phyloP scores from a whole-genome alignment of 2,888 invertebrate genomes.

The Eupithecia dodoneata region DNA sequence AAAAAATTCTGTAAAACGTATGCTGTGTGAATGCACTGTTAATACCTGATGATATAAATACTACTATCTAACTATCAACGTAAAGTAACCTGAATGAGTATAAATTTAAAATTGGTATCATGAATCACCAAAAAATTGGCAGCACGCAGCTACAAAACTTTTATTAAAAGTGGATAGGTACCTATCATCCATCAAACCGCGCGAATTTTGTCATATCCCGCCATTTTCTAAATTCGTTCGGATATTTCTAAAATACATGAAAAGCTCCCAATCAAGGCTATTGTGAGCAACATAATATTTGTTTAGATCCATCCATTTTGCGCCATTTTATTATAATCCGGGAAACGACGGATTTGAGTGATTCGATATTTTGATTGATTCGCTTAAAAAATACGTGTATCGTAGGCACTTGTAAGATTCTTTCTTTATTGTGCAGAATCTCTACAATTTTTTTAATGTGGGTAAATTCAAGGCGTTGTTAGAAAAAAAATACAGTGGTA shows the following conservation, averaged over 20 bases:
- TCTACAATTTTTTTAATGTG: neutral
- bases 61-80: too few species aligned
- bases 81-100: too few species aligned
- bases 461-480: neutral
- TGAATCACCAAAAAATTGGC: neutral
- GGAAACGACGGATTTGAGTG: slow-evolving; percentile 52
- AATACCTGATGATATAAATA: too few species aligned
- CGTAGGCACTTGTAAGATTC: slow-evolving; percentile 1
- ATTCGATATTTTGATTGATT: slow-evolving; percentile 42
- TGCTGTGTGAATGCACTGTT: too few species aligned
- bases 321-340: slow-evolving; percentile 54
- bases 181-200: slow-evolving; percentile 59
- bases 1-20: too few species aligned
- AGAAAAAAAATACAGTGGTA: neutral
- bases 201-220: slow-evolving; percentile 66
- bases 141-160: slow-evolving; percentile 11
- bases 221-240: slow-evolving; percentile 63
- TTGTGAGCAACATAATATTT: slow-evolving; percentile 68
- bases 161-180: slow-evolving; percentile 37
- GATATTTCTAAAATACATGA: slow-evolving; percentile 59
- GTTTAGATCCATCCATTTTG: slow-evolving; percentile 75
- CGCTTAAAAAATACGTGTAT: slow-evolving; percentile 9
- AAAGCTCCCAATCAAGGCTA: slow-evolving; percentile 69
- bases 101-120: neutral
- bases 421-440: neutral